Percentiles rank a stretch among this genome's conserved stretches.
Conservation (phyloP, 2,888 invertebrate genomes). For the Imbricaverruca yamaguchii region DNA sequence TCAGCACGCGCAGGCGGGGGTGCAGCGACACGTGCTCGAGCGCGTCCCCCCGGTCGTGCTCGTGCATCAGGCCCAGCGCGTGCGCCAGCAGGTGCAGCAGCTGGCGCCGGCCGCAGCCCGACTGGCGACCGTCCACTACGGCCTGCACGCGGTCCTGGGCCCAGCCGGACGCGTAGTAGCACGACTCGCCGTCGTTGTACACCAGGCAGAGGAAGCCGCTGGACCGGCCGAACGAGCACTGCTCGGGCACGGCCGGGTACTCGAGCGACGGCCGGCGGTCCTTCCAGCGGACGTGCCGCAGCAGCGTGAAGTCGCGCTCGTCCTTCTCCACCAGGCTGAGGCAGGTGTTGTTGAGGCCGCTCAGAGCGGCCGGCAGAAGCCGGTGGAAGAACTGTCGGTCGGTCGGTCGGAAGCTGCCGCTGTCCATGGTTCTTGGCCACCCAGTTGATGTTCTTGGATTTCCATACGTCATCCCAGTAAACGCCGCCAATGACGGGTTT, state of each 20-base stretch:
- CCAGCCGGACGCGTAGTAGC: conserved; percentile 10
- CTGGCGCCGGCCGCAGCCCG: not conserved
- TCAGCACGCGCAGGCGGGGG: not conserved
- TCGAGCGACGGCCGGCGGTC: not conserved
- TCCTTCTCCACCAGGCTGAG: not conserved
- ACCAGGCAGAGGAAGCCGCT: conserved; percentile 12
- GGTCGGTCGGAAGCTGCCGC: not conserved
- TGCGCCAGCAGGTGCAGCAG: not conserved
- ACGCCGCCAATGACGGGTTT: not conserved
- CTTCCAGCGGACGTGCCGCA: not conserved
- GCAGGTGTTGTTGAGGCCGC: not conserved
- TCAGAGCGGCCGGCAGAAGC: not conserved
- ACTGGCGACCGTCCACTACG: conserved; percentile 5
- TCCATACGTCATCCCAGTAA: conserved; percentile 3
- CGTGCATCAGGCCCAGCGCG: conserved; percentile 14
- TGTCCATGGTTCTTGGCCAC: not conserved
- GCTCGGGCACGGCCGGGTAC: not conserved
- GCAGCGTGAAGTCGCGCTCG: conserved; percentile 15
- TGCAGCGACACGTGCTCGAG: not conserved
- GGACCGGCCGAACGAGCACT: not conserved
- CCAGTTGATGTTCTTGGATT: not conserved
- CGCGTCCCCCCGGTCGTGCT: conserved; percentile 1
- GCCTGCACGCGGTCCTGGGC: not conserved
- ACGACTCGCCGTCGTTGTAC: not conserved
- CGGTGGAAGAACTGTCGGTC: not conserved